Percentiles rank a stretch among this genome's conserved stretches.
Conservation (phyloP, 2,797 vertebrate species). For the Coccyzus lansbergi region DNA sequence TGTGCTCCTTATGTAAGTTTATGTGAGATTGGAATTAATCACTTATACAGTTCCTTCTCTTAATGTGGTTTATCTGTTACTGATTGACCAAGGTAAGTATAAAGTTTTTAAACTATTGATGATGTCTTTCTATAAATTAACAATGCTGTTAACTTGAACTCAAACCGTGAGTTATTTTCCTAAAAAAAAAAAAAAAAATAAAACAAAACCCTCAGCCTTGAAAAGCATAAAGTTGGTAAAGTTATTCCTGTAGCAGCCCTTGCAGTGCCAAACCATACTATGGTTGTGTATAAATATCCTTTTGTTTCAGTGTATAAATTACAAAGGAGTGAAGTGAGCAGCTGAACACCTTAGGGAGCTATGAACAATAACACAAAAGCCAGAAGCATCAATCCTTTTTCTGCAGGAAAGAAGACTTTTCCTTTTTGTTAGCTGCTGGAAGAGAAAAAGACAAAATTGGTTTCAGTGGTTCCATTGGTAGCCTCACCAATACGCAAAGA, state of each 20-base stretch:
- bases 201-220: background rate
- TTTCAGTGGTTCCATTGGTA: background rate
- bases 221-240: background rate
- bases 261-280: background rate
- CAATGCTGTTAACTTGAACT: background rate
- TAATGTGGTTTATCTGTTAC: background rate
- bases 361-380: background rate
- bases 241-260: background rate
- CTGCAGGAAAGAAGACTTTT: background rate
- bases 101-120: slow-evolving; percentile 5
- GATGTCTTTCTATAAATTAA: background rate
- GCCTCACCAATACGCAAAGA: background rate
- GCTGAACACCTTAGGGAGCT: background rate
- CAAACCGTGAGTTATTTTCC: background rate
- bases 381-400: slow-evolving; percentile 21
- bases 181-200: background rate
- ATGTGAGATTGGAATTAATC: slow-evolving; percentile 35
- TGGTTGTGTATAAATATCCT: background rate
- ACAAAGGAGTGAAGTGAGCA: background rate
- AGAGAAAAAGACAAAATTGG: background rate
- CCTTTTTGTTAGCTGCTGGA: slow-evolving; percentile 4
- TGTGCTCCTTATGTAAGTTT: slow-evolving; percentile 22
- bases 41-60: background rate
- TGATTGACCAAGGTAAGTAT: background rate
- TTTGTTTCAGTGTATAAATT: slow-evolving; percentile 1